Evolutionary conservation across 2,113 vertebrate genomes (phyloP).

Genomic region (Thamnophis sirtalis): DNA sequence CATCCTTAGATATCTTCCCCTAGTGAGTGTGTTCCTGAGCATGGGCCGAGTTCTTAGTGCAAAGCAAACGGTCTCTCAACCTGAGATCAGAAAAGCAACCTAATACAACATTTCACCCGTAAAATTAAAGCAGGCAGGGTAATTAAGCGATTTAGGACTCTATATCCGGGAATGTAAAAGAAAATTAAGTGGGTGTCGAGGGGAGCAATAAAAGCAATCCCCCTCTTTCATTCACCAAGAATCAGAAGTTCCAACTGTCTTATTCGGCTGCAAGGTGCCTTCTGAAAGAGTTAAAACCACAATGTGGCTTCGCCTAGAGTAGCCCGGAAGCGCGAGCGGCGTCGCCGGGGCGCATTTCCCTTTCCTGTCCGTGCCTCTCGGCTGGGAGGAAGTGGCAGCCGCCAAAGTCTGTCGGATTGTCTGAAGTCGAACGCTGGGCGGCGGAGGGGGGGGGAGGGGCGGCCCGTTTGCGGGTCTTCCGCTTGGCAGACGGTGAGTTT

Average conservation of each 20-base stretch:
- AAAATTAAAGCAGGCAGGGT: neutral
- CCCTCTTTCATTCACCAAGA: neutral
- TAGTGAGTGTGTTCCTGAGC: neutral
- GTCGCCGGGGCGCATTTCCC: neutral
- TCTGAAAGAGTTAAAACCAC: neutral
- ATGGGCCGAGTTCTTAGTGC: neutral
- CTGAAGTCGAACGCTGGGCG: neutral
- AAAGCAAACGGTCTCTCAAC: neutral
- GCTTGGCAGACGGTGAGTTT: neutral
- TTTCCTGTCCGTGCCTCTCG: conserved; percentile 4
- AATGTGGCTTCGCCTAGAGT: neutral
- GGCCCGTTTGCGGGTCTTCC: neutral
- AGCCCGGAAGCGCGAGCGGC: neutral
- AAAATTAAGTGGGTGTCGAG: too few species aligned
- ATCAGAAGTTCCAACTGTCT: too few species aligned
- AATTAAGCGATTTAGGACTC: neutral
- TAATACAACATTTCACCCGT: neutral
- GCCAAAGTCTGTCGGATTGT: neutral
- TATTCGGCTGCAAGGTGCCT: too few species aligned
- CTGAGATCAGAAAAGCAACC: neutral
- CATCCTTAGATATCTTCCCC: neutral
- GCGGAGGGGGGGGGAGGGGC: too few species aligned
- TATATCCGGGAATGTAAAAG: neutral
- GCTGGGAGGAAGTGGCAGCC: neutral
- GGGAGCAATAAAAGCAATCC: neutral